phyloP scores from a whole-genome alignment of 2,113 vertebrate genomes.

The Hymenochirus boettgeri region DNA sequence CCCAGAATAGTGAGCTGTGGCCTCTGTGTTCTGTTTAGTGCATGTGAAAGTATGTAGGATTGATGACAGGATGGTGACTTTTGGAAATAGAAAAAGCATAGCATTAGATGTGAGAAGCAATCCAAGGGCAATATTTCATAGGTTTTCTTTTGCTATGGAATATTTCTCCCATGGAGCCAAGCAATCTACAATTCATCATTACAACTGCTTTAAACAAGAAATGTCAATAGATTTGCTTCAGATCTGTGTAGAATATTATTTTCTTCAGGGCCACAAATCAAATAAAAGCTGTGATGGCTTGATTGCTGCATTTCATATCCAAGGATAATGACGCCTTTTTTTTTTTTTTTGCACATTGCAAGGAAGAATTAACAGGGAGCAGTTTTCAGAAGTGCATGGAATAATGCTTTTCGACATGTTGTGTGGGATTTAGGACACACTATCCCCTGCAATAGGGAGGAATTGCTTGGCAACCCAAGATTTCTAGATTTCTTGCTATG shows the following conservation, averaged over 20 bases:
- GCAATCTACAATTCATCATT: conserved; percentile 8
- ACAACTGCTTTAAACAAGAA: conserved; percentile 9
- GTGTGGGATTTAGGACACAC: too few relatives aligned
- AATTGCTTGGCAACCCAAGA: too few relatives aligned
- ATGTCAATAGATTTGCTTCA: conserved; percentile 19
- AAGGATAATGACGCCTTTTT: too few relatives aligned
- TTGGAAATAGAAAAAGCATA: neutral
- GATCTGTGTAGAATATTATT: conserved; percentile 19
- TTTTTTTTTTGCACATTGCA: too few relatives aligned
- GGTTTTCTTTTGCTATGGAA: conserved; percentile 14
- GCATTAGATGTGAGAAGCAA: conserved; percentile 5
- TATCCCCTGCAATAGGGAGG: too few relatives aligned
- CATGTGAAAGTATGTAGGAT: conserved; percentile 8
- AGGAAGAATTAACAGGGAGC: too few relatives aligned
- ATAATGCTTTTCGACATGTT: too few relatives aligned
- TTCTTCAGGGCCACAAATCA: conserved; percentile 10
- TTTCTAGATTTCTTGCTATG: too few relatives aligned
- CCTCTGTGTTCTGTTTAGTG: conserved; percentile 2
- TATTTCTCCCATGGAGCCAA: conserved; percentile 7
- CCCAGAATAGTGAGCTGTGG: neutral
- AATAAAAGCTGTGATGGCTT: neutral
- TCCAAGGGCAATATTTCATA: conserved; percentile 15
- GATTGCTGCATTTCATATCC: conserved; percentile 1
- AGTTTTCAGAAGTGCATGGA: too few relatives aligned
- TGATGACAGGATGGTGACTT: conserved; percentile 5